phyloP scores from a whole-genome alignment of 1,140 invertebrate genomes.

The Drosophila nebulosa region DNA sequence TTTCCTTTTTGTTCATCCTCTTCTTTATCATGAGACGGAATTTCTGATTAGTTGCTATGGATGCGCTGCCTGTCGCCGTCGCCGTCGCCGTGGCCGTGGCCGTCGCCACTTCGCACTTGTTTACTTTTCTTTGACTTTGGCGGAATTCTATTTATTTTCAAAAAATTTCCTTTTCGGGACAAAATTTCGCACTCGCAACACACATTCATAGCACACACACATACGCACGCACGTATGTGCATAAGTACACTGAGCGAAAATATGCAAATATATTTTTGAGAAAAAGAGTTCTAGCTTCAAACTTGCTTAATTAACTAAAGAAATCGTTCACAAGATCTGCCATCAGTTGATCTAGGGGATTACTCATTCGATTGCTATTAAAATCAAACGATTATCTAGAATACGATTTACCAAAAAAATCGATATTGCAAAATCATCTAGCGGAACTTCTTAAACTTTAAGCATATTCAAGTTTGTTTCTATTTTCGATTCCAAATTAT shows the following conservation, averaged over 20 bases:
- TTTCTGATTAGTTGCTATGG: slow-evolving; percentile 77
- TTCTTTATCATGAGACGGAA: slow-evolving; percentile 70
- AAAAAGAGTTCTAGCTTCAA: too few relatives aligned
- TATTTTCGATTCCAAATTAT: too few relatives aligned
- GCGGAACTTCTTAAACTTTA: too few relatives aligned
- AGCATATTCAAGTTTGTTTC: too few relatives aligned
- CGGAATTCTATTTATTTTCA: slow-evolving; percentile 78
- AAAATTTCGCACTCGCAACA: slow-evolving; percentile 44
- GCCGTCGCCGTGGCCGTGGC: background rate
- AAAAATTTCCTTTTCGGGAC: slow-evolving; percentile 45
- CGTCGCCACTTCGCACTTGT: slow-evolving; percentile 30
- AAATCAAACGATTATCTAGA: too few relatives aligned
- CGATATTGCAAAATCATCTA: too few relatives aligned
- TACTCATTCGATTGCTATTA: too few relatives aligned
- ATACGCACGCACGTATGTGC: slow-evolving; percentile 22
- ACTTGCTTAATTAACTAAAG: too few relatives aligned
- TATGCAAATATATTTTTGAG: background rate
- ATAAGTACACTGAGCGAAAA: background rate
- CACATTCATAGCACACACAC: slow-evolving; percentile 41
- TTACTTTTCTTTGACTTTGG: slow-evolving; percentile 72
- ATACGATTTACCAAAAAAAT: too few relatives aligned
- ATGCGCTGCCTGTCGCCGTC: slow-evolving; percentile 23
- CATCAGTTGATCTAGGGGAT: too few relatives aligned
- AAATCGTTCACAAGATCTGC: too few relatives aligned
- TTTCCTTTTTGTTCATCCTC: slow-evolving; percentile 33